phyloP scores from a whole-genome alignment of 2,888 invertebrate genomes.

The Heliconius erato region DNA sequence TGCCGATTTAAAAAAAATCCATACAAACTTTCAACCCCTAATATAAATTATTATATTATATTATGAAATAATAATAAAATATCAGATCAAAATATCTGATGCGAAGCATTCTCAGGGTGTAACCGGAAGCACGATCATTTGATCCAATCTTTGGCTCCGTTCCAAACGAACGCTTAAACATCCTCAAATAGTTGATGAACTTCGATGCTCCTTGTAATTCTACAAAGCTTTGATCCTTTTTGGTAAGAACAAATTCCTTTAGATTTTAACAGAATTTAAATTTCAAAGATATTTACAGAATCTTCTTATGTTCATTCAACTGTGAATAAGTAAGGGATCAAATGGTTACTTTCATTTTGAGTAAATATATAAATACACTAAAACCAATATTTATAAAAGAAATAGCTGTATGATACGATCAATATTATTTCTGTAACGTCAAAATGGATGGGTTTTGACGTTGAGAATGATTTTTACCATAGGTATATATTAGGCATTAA shows the following conservation, averaged over 20 bases:
- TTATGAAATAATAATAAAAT: neutral
- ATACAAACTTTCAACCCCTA: no score
- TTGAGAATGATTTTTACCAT: neutral
- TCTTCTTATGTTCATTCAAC: neutral
- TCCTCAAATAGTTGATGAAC: slow-evolving; percentile 33
- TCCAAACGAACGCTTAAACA: slow-evolving; percentile 41
- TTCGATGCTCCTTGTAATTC: slow-evolving; percentile 15
- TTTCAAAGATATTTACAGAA: neutral
- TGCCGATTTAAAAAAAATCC: no score
- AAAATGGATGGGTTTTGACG: no score
- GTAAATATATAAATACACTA: neutral
- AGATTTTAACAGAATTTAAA: slow-evolving; percentile 2
- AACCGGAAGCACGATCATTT: slow-evolving; percentile 31
- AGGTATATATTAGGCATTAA: neutral
- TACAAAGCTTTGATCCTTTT: slow-evolving; percentile 11
- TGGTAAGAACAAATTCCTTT: slow-evolving; percentile 9
- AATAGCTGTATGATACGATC: no score
- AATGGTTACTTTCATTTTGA: no score
- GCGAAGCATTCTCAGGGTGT: slow-evolving; percentile 33
- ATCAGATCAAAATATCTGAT: slow-evolving; percentile 15
- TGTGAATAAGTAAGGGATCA: neutral
- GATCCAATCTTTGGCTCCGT: slow-evolving; percentile 32
- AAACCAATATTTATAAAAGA: no score
- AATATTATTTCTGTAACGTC: no score
- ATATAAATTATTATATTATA: neutral